Evolutionary conservation across 2,113 vertebrate genomes (phyloP).

Genomic region (Cyprinodon tularosa): DNA sequence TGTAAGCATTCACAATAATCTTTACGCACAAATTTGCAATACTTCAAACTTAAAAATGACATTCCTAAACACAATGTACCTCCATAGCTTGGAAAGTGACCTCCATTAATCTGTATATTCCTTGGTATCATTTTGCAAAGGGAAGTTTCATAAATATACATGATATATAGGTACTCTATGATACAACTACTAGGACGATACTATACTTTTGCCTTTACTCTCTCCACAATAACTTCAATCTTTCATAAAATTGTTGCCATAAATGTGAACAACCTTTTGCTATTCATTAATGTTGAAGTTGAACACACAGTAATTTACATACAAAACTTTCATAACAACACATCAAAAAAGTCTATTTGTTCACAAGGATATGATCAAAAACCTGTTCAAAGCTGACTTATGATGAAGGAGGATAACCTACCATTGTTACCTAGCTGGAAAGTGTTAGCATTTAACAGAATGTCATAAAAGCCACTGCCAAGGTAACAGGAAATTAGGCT

Average conservation of each 20-base stretch:
- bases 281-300: not conserved
- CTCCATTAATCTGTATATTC: not conserved
- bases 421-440: not conserved
- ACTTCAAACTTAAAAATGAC: not conserved
- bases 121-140: not conserved
- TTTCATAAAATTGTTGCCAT: not conserved
- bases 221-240: not conserved
- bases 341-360: slow-evolving; percentile 11
- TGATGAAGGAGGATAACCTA: not conserved
- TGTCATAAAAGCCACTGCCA: not conserved
- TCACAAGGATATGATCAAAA: not conserved
- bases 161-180: not conserved
- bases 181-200: not conserved
- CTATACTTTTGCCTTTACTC: not conserved
- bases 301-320: not conserved
- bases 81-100: not conserved
- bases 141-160: not conserved
- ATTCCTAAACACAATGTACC: not conserved
- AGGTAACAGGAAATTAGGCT: not conserved
- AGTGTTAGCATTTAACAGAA: slow-evolving; percentile 2
- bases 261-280: not conserved
- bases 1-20: not conserved
- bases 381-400: not conserved
- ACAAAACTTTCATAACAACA: not conserved
- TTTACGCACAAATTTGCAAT: not conserved